Evolutionary conservation across 2,888 invertebrate genomes (phyloP).

Genomic region (Yponomeuta sedellus): DNA sequence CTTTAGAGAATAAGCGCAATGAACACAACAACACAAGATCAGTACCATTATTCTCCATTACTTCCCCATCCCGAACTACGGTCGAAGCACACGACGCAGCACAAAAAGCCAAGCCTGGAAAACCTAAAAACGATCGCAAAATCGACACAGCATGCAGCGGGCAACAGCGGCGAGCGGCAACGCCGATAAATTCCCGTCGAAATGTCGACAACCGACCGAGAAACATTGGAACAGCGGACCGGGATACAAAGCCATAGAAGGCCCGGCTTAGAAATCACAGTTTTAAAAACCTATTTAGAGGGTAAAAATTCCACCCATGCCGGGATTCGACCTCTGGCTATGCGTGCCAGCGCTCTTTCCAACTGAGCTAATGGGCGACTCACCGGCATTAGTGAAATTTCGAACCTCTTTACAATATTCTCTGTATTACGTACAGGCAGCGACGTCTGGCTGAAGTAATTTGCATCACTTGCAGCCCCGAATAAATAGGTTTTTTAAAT

Average conservation of each 20-base stretch:
- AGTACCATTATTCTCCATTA: neutral
- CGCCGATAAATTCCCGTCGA: conserved; percentile 7
- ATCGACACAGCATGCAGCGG: conserved; percentile 1
- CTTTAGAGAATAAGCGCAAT: too few relatives aligned
- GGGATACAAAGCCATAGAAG: neutral
- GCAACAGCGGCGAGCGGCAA: neutral
- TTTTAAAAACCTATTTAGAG: too few relatives aligned
- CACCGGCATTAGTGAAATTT: too few relatives aligned
- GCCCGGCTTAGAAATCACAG: neutral
- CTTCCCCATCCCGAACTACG: neutral
- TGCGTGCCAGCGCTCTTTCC: too few relatives aligned
- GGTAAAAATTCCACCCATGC: too few relatives aligned
- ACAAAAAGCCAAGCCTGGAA: neutral
- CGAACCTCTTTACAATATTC: too few relatives aligned
- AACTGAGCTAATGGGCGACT: too few relatives aligned
- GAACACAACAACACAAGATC: neutral
- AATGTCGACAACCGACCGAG: conserved; percentile 5
- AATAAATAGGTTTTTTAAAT: too few relatives aligned
- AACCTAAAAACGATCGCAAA: neutral
- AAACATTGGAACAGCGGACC: conserved; percentile 5
- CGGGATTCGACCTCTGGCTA: too few relatives aligned
- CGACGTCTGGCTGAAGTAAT: too few relatives aligned
- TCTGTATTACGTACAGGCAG: too few relatives aligned
- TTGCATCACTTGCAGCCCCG: too few relatives aligned
- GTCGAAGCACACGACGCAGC: neutral